Conservation (phyloP, 37 sponge, comb jelly and placozoan species). For the Amphimedon queenslandica region DNA sequence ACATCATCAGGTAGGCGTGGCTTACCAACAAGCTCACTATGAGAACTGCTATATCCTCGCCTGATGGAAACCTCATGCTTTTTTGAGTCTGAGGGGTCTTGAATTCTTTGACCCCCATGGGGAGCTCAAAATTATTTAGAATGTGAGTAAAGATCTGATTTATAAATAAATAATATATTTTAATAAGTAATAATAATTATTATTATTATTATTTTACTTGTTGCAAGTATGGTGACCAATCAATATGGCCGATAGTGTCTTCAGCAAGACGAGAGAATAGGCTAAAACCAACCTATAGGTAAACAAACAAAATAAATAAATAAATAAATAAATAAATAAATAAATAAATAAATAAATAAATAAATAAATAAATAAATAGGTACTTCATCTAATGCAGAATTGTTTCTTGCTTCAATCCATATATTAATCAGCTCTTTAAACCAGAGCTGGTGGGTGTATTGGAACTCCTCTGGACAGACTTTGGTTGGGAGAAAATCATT, state of each 20-base stretch:
- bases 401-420: conserved; percentile 38
- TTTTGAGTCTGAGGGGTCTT: not conserved
- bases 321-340: too few species aligned
- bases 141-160: conserved; percentile 78
- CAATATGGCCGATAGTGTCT: conserved; percentile 67
- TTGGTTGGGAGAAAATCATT: conserved; percentile 73
- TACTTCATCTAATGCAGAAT: conserved; percentile 44
- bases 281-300: conserved; percentile 1
- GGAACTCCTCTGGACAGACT: conserved; percentile 22
- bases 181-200: too few species aligned
- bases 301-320: too few species aligned
- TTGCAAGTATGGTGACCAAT: conserved; percentile 90
- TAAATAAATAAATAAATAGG: not conserved
- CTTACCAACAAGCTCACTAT: conserved; percentile 66
- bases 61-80: conserved; percentile 1
- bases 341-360: too few species aligned
- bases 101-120: conserved; percentile 55
- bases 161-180: too few species aligned
- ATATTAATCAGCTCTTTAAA: conserved; percentile 78
- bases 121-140: conserved; percentile 66
- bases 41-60: conserved; percentile 8
- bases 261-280: conserved; percentile 75
- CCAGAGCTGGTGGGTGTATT: conserved; percentile 57
- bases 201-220: conserved; percentile 54
- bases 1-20: not conserved